Evolutionary conservation across 2,888 invertebrate genomes (phyloP), one percentile per base, ranked within the genome.

Genomic region (Polydrusus cervinus): DNA sequence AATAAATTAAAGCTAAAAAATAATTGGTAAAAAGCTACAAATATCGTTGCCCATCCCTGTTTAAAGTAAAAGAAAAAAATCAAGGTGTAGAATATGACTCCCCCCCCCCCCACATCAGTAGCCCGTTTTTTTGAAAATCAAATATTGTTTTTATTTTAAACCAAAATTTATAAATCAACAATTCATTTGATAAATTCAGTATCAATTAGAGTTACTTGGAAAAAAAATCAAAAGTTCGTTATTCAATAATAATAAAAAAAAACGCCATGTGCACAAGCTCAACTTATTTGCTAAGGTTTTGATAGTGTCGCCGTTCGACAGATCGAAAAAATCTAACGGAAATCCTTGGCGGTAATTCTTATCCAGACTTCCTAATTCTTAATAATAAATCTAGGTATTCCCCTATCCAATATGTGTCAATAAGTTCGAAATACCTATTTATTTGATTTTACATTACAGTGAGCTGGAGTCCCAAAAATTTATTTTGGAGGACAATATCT

Each of bases 371-470:
- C 77, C 73, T 71, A 74, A 57, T 76, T 76, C 75, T 74, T 72
- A 78, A 70, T 74, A 78, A 78, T 78, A 76, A 75, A 77, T 69
- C 72, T 67, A 75, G 75, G 74, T 71, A 60, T 78, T 76, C 78
- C 78, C 78, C 74, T 30, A 73, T 61, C 30, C 30, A 53, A 69
- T 71, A 73, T 66, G 65, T 76, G 73, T 74, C 76, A 76, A 76
- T 74, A 76, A 73, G 61, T 65, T 67, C 67, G 55, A 67, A 67
- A n/a, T 67, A 34, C 34, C 34, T 34, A n/a, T 53, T 18, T 60
- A 11, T 18, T 60, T 25, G 55, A 67, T 67, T 67, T 34, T 55
- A 25, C 13, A 40, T n/a, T 40, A 67, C 67, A 67, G 67, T 67
- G 67, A 25, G 67, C 0, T 25, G 34, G 18, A 60, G 3, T 30